Evolutionary conservation across 2,113 vertebrate species (phyloP).

Genomic region (Phrynosoma blainvillii): DNA sequence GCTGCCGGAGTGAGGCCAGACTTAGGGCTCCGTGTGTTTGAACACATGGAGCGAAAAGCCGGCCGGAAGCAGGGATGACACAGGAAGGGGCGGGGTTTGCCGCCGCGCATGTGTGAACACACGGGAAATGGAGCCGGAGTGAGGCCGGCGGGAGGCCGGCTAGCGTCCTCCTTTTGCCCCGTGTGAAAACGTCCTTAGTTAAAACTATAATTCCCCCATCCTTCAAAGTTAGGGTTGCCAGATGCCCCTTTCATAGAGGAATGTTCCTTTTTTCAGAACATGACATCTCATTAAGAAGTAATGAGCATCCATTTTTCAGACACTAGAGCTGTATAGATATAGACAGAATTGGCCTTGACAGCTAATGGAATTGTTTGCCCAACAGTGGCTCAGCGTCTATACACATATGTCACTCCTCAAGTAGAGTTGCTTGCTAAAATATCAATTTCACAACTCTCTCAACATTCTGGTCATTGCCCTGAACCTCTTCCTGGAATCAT

Average conservation of each 20-base stretch:
- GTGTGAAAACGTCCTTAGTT: too few relatives aligned
- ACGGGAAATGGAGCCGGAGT: too few relatives aligned
- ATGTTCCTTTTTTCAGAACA: conserved; percentile 33
- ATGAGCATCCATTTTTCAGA: conserved; percentile 37
- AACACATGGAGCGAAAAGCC: too few relatives aligned
- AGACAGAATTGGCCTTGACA: not conserved
- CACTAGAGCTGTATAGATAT: not conserved
- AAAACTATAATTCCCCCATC: conserved; percentile 5
- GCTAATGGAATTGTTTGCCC: conserved; percentile 14
- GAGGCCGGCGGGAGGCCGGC: too few relatives aligned
- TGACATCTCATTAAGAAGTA: conserved; percentile 38
- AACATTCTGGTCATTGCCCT: not conserved
- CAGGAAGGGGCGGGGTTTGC: too few relatives aligned
- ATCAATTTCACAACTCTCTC: not conserved
- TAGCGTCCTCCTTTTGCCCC: too few relatives aligned
- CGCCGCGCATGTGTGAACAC: too few relatives aligned
- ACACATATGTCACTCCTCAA: not conserved
- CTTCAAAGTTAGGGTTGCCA: conserved; percentile 27
- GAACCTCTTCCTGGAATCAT: not conserved
- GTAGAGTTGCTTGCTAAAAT: not conserved
- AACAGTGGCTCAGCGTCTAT: not conserved
- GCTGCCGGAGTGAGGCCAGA: too few relatives aligned
- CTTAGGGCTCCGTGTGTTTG: too few relatives aligned
- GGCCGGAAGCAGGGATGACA: too few relatives aligned
- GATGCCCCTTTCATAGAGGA: conserved; percentile 18